Evolutionary conservation across 2,888 invertebrate species (phyloP).

Genomic region (Lydus trimaculatus): DNA sequence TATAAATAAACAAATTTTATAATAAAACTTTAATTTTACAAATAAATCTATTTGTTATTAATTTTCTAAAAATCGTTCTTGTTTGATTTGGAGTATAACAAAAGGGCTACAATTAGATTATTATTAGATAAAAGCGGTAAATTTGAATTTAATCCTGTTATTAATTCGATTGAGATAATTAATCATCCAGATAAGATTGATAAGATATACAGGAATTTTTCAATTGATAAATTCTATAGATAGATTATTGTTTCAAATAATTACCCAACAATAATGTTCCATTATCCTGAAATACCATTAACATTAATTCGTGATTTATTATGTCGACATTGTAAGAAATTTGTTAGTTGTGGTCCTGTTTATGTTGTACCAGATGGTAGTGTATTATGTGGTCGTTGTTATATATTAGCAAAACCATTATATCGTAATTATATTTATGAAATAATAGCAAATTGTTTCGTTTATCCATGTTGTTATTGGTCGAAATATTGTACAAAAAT

Average conservation of each 20-base stretch:
- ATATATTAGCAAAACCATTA: constrained; percentile 38
- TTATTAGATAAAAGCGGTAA: neutral
- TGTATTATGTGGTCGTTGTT: constrained; percentile 56
- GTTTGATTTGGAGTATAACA: neutral
- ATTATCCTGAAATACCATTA: constrained; percentile 32
- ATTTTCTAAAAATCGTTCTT: neutral
- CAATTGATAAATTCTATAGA: too few relatives aligned
- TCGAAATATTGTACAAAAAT: constrained; percentile 48
- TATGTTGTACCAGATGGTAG: constrained; percentile 48
- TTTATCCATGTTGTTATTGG: constrained; percentile 55
- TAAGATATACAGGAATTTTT: too few relatives aligned
- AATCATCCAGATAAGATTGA: too few relatives aligned
- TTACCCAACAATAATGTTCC: neutral
- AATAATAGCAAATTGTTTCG: constrained; percentile 52
- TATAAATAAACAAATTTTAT: neutral
- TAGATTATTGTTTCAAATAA: too few relatives aligned
- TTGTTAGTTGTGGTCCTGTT: constrained; percentile 54
- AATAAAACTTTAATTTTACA: neutral
- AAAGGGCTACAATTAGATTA: neutral
- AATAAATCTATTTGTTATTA: neutral
- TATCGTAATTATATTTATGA: constrained; percentile 53
- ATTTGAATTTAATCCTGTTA: too few relatives aligned
- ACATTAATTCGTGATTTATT: constrained; percentile 41
- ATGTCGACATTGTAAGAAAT: constrained; percentile 51
- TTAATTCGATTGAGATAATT: too few relatives aligned